phyloP scores from a whole-genome alignment of 2,888 invertebrate genomes.

The Drosophila setosimentum region DNA sequence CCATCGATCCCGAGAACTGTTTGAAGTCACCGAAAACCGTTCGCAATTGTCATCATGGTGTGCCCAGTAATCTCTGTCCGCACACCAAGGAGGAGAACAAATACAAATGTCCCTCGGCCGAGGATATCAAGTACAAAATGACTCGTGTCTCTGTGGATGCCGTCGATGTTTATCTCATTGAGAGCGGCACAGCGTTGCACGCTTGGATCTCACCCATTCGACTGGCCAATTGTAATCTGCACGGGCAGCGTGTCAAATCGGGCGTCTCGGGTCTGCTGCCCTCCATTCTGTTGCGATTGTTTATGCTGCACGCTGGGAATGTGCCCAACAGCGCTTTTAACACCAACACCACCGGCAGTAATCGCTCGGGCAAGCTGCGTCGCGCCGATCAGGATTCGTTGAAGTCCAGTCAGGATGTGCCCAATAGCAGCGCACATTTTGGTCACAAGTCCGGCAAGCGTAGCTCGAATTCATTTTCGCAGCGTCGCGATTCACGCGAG shows the following conservation, averaged over 20 bases:
- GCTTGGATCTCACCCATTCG: constrained; percentile 95
- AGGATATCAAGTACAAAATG: constrained; percentile 97
- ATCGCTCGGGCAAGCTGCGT: constrained; percentile 83
- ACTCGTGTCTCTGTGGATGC: constrained; percentile 95
- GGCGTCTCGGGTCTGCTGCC: constrained; percentile 95
- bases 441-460: constrained; percentile 74
- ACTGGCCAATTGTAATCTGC: constrained; percentile 96
- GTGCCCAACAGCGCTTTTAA: constrained; percentile 86
- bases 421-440: constrained; percentile 46
- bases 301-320: constrained; percentile 87
- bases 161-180: constrained; percentile 95
- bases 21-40: constrained; percentile 92
- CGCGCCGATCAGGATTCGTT: constrained; percentile 83
- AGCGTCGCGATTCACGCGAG: constrained; percentile 84
- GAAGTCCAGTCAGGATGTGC: constrained; percentile 75
- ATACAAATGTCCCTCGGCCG: constrained; percentile 92
- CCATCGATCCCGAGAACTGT: constrained; percentile 95
- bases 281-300: constrained; percentile 89
- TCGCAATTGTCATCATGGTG: constrained; percentile 92
- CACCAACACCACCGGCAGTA: constrained; percentile 88
- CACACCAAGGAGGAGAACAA: constrained; percentile 89
- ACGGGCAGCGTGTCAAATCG: constrained; percentile 95
- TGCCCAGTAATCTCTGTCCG: constrained; percentile 89
- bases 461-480: constrained; percentile 84
- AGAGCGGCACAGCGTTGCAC: constrained; percentile 94